Evolutionary conservation across 2,113 vertebrate genomes (phyloP).

Genomic region (Lasiurus cinereus): DNA sequence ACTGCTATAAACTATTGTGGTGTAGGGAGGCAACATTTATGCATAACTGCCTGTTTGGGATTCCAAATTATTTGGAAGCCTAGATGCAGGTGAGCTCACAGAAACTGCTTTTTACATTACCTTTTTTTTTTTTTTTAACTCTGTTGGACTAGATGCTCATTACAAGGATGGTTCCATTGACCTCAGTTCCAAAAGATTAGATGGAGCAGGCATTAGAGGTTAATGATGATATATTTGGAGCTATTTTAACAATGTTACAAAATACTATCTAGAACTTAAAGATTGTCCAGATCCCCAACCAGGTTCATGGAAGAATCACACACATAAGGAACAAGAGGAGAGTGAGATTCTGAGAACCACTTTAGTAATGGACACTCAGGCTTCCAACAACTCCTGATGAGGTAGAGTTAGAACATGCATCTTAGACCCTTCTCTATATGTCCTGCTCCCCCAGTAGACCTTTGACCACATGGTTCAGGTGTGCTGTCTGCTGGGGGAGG

Average conservation of each 20-base stretch:
- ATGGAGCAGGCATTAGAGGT: background rate
- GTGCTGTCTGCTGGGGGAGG: accelerated
- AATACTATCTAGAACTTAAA: background rate
- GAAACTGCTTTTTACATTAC: background rate
- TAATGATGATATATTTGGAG: background rate
- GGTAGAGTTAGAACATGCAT: background rate
- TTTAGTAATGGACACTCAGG: background rate
- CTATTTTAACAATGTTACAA: background rate
- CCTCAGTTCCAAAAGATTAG: background rate
- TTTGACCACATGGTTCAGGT: background rate
- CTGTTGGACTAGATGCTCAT: background rate
- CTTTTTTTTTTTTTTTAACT: background rate
- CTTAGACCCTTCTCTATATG: background rate
- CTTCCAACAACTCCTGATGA: background rate
- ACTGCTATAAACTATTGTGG: background rate
- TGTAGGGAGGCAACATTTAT: accelerated
- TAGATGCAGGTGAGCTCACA: background rate
- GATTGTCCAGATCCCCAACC: background rate
- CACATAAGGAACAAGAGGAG: background rate
- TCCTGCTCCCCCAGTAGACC: background rate
- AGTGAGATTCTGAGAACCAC: background rate
- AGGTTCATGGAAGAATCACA: background rate
- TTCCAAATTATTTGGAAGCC: background rate
- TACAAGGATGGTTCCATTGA: background rate
- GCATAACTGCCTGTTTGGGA: background rate